Percentiles rank a stretch among this genome's conserved stretches.
Evolutionary conservation across 2,113 vertebrate species (phyloP).

Genomic region (Salvelinus sp.): DNA sequence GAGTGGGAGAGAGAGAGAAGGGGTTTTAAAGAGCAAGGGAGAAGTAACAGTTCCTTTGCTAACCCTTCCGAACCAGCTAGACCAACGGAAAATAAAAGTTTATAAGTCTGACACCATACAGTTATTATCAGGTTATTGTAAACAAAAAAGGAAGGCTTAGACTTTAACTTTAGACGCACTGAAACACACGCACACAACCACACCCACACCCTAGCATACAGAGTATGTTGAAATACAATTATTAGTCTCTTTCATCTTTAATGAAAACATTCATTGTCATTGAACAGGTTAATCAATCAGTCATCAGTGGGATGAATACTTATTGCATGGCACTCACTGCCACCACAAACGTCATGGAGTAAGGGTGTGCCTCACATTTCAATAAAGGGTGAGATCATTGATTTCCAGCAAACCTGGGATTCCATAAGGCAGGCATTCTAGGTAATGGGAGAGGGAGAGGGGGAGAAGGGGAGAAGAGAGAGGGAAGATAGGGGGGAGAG

Average conservation of each 20-base stretch:
- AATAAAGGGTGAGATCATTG: constrained; percentile 61
- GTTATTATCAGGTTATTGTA: background rate
- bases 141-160: background rate
- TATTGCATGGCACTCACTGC: constrained; percentile 41
- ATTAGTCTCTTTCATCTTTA: background rate
- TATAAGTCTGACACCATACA: background rate
- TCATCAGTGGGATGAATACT: constrained; percentile 54
- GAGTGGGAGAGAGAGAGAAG: constrained; percentile 3
- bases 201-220: background rate
- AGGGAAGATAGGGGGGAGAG: constrained; percentile 17
- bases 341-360: constrained; percentile 46
- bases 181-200: background rate
- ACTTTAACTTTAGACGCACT: background rate
- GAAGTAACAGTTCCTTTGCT: background rate
- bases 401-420: constrained; percentile 52
- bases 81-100: background rate
- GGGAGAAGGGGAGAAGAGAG: background rate
- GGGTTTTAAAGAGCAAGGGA: background rate
- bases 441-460: background rate
- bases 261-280: constrained; percentile 40
- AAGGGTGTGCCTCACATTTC: constrained; percentile 63
- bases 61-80: background rate
- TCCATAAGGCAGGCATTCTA: constrained; percentile 58
- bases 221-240: background rate
- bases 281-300: constrained; percentile 47